A percentile compares a stretch with the other conserved stretches of the same genome.
Conservation (phyloP, 2,888 invertebrate genomes). For the Plagodis pulveraria region DNA sequence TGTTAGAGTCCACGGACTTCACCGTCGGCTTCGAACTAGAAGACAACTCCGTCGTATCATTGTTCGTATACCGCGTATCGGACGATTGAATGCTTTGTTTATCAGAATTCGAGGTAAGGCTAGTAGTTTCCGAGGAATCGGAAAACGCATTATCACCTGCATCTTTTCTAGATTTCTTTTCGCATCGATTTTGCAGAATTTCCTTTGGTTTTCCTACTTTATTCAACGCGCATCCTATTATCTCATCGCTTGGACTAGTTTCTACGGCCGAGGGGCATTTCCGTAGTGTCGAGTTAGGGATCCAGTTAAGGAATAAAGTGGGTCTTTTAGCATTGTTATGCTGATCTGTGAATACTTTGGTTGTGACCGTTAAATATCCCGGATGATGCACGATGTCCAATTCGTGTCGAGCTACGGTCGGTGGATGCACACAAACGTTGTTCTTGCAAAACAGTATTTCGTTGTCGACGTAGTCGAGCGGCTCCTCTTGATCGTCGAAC, state of each 20-base stretch:
- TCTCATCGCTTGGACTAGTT: slow-evolving; percentile 80
- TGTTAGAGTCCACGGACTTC: slow-evolving; percentile 69
- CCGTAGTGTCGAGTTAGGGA: slow-evolving; percentile 95
- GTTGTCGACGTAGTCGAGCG: slow-evolving; percentile 90
- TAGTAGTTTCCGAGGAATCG: slow-evolving; percentile 82
- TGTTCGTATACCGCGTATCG: slow-evolving; percentile 71
- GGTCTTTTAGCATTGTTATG: slow-evolving; percentile 91
- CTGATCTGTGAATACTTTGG: slow-evolving; percentile 91
- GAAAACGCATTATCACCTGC: slow-evolving; percentile 76
- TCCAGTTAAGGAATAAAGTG: slow-evolving; percentile 96
- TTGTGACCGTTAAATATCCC: slow-evolving; percentile 95
- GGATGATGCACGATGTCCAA: slow-evolving; percentile 95
- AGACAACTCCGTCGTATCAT: slow-evolving; percentile 71
- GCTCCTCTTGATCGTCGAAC: slow-evolving; percentile 85
- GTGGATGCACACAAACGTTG: slow-evolving; percentile 98
- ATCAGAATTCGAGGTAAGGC: slow-evolving; percentile 80
- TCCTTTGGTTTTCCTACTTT: slow-evolving; percentile 60
- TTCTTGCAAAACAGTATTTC: slow-evolving; percentile 96
- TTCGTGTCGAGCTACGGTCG: slow-evolving; percentile 92
- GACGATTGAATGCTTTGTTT: slow-evolving; percentile 79
- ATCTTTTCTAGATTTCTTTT: slow-evolving; percentile 58
- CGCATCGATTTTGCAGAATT: slow-evolving; percentile 51
- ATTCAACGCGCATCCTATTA: slow-evolving; percentile 54
- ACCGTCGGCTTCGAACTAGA: slow-evolving; percentile 73
- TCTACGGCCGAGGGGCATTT: slow-evolving; percentile 92